phyloP scores from a whole-genome alignment of 2,113 vertebrate species.

The Microtus montanus region DNA sequence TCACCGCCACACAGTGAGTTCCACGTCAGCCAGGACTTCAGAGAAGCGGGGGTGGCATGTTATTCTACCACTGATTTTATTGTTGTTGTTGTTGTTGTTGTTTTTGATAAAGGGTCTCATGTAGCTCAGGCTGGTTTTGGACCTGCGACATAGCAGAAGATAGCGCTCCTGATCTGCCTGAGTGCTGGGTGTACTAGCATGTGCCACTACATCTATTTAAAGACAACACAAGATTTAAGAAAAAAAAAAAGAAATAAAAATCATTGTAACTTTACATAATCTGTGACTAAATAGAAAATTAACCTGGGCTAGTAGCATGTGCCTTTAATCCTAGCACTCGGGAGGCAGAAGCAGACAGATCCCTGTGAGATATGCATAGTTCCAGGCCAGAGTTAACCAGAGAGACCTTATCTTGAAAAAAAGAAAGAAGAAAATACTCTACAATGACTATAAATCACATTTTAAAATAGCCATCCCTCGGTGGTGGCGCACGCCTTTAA shows the following conservation, averaged over 20 bases:
- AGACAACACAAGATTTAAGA: background rate
- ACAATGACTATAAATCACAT: background rate
- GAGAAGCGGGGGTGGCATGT: background rate
- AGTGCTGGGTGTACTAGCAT: background rate
- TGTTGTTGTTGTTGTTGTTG: background rate
- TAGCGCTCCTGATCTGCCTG: background rate
- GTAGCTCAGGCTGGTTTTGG: background rate
- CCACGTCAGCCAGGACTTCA: background rate
- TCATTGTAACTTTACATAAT: slow-evolving; percentile 8
- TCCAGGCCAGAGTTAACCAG: background rate
- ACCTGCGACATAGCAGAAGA: too few relatives aligned
- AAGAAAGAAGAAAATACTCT: background rate
- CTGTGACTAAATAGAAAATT: slow-evolving; percentile 26
- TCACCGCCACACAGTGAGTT: background rate
- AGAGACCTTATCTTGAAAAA: background rate
- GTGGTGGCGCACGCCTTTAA: too few relatives aligned
- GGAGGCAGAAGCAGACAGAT: background rate
- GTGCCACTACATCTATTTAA: background rate
- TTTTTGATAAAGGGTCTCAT: background rate
- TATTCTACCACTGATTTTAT: background rate
- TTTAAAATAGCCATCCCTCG: background rate
- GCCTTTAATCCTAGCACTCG: background rate
- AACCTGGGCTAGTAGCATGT: background rate
- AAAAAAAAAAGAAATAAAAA: background rate
- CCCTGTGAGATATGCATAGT: background rate